These are phyloP conservation scores for Adineta ricciae DNA, from an alignment of 2,888 invertebrate genomes.

Conservation along the genomic window DNA sequence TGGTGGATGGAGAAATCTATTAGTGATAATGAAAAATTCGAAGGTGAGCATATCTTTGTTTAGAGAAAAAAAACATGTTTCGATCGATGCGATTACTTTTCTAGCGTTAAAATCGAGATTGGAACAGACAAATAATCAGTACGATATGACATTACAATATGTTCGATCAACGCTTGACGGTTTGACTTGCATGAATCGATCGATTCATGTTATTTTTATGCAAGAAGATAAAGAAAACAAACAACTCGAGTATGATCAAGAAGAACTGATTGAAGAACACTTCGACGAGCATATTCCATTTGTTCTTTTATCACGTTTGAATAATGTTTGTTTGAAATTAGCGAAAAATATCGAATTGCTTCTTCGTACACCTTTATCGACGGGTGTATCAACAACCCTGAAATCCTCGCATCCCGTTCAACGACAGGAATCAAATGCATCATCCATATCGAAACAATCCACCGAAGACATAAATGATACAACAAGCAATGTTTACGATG, in stretches of 20 bases:
- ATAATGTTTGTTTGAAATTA: slow-evolving; percentile 4
- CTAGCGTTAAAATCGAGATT: background rate
- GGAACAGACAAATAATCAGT: background rate
- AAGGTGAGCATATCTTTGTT: background rate
- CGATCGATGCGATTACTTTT: background rate
- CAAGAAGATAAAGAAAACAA: slow-evolving; percentile 15
- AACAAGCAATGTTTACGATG: background rate
- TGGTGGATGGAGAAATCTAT: slow-evolving; percentile 22
- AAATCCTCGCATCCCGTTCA: background rate
- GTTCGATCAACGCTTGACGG: slow-evolving; percentile 16
- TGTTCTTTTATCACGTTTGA: background rate
- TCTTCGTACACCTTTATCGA: background rate
- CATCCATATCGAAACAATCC: background rate
- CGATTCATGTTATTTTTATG: background rate
- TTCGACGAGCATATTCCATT: background rate
- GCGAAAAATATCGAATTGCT: background rate
- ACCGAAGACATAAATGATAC: background rate
- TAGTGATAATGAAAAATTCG: background rate
- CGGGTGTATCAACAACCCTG: background rate
- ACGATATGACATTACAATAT: background rate
- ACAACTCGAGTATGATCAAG: background rate
- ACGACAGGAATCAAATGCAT: background rate
- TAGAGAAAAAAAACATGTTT: background rate
- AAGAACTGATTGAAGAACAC: background rate
- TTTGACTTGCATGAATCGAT: slow-evolving; percentile 8